Conservation (phyloP, 1,140 invertebrate genomes). For the Adoxophyes honmai region DNA sequence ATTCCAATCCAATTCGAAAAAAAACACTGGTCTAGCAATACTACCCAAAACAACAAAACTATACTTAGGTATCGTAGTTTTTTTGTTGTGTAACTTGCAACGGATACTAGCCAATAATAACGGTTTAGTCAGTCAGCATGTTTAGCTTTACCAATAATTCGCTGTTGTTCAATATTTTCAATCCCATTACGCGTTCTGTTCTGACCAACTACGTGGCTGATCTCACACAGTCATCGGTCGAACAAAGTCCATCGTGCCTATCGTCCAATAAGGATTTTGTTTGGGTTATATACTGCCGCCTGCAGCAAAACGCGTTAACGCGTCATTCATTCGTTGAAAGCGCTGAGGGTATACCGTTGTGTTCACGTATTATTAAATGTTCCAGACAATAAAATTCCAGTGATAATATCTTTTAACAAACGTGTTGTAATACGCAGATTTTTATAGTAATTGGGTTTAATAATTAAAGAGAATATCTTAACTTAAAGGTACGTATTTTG, state of each 20-base stretch:
- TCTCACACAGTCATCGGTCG: slow-evolving; percentile 18
- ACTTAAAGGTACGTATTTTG: not conserved
- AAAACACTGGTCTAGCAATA: not conserved
- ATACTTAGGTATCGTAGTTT: not conserved
- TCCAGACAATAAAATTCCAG: not conserved
- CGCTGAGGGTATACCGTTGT: not conserved
- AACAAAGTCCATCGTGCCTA: slow-evolving; percentile 18
- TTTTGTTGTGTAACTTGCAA: slow-evolving; percentile 10
- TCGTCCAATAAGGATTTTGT: slow-evolving; percentile 5
- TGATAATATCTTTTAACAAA: not conserved
- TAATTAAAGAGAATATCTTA: not conserved
- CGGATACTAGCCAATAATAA: not conserved
- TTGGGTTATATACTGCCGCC: slow-evolving; percentile 7
- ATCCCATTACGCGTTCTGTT: slow-evolving; percentile 6
- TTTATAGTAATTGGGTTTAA: not conserved
- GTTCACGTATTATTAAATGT: not conserved
- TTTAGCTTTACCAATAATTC: not conserved
- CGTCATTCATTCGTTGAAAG: slow-evolving; percentile 8
- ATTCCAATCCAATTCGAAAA: not conserved
- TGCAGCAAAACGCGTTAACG: not conserved
- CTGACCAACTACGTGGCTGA: slow-evolving; percentile 10
- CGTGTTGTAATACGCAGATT: not conserved
- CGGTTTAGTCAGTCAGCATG: not conserved
- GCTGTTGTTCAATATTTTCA: not conserved
- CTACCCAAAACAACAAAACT: slow-evolving; percentile 3